A percentile compares a stretch with the other conserved stretches of the same genome.
phyloP scores from a whole-genome alignment of 2,888 invertebrate species.

The Deilephila porcellus region DNA sequence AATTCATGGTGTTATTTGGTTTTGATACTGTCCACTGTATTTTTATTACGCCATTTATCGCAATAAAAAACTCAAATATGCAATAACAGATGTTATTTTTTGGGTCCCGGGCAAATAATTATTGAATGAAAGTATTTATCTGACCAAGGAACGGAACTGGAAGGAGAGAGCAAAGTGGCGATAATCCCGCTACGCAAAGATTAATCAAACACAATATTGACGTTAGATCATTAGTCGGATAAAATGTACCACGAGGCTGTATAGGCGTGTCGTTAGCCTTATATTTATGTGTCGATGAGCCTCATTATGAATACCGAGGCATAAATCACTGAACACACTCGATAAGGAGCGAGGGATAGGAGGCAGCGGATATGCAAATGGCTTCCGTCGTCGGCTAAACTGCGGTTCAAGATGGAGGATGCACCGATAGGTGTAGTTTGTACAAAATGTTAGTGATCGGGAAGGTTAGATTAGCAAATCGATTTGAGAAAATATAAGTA shows the following conservation, averaged over 20 bases:
- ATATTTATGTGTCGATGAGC: slow-evolving; percentile 55
- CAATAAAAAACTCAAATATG: no score
- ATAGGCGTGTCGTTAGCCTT: slow-evolving; percentile 46
- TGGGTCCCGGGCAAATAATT: no score
- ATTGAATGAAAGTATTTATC: no score
- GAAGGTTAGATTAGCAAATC: neutral
- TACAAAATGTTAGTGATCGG: neutral
- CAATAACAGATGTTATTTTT: no score
- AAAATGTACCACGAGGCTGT: slow-evolving; percentile 9
- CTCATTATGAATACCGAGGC: slow-evolving; percentile 57
- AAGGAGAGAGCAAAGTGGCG: no score
- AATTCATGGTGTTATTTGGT: no score
- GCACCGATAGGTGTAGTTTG: neutral
- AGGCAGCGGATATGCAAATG: slow-evolving; percentile 12
- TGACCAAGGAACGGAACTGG: no score
- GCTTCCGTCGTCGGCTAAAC: neutral
- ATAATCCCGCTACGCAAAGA: neutral
- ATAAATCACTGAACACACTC: slow-evolving; percentile 55
- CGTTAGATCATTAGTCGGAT: neutral
- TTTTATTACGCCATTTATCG: no score
- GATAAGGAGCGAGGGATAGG: slow-evolving; percentile 43
- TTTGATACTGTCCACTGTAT: no score
- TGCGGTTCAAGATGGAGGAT: neutral
- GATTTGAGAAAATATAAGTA: no score
- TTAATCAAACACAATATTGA: neutral